Conservation (phyloP, 2,888 invertebrate species). For the Cataglyphis rosenhaueri region DNA sequence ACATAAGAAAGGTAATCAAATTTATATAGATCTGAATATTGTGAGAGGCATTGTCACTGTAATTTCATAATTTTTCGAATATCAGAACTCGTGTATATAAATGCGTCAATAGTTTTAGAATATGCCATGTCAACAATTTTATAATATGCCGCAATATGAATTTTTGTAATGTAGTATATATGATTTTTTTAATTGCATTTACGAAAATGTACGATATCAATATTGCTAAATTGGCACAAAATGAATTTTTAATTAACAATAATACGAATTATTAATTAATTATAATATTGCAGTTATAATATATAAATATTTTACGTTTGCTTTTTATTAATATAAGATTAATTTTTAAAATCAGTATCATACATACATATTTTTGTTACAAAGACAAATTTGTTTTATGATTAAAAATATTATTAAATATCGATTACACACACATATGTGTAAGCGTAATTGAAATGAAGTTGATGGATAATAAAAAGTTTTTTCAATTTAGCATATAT, state of each 20-base stretch:
- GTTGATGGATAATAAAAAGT: conserved; percentile 1
- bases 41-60: background rate
- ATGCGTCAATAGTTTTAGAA: background rate
- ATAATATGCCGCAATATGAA: background rate
- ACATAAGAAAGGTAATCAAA: conserved; percentile 14
- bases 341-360: background rate
- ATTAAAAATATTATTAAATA: conserved; percentile 10
- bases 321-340: conserved; percentile 15
- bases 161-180: conserved; percentile 13
- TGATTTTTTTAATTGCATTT: conserved; percentile 33
- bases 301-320: conserved; percentile 22
- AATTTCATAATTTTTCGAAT: background rate
- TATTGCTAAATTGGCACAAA: conserved; percentile 27
- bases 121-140: background rate
- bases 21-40: background rate
- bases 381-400: conserved; percentile 12
- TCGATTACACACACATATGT: background rate
- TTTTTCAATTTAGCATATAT: background rate
- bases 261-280: conserved; percentile 36
- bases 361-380: background rate
- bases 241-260: conserved; percentile 30
- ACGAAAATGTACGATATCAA: conserved; percentile 38
- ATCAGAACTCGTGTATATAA: background rate
- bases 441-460: background rate
- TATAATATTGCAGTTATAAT: conserved; percentile 28